Conservation (phyloP, 2,113 vertebrate genomes). For the Rissa tridactyla region DNA sequence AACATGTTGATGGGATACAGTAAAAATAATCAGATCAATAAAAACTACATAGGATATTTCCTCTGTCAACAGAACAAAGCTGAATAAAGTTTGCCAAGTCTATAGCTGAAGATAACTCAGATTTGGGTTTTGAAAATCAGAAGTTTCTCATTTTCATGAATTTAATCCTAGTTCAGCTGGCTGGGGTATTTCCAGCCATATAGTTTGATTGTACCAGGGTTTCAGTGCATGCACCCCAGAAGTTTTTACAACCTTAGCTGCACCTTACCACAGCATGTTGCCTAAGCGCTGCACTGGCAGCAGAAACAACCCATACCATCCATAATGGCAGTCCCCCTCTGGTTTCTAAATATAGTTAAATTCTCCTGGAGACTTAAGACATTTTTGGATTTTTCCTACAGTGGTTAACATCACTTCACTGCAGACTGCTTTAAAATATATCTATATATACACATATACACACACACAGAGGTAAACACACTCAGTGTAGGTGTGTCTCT, state of each 20-base stretch:
- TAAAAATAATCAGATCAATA: not conserved
- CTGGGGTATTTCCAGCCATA: not conserved
- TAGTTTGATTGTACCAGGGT: not conserved
- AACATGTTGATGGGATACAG: not conserved
- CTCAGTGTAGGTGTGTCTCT: not conserved
- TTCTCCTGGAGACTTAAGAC: not conserved
- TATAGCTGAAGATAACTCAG: not conserved
- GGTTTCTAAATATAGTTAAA: not conserved
- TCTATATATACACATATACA: not conserved
- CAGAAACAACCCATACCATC: not conserved
- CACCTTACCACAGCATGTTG: not conserved
- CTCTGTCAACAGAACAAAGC: not conserved
- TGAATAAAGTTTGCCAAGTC: not conserved
- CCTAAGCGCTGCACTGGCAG: not conserved
- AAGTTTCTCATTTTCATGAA: not conserved
- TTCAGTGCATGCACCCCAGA: not conserved
- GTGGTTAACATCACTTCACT: not conserved
- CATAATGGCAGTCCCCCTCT: not conserved
- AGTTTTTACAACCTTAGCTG: not conserved
- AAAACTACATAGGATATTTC: not conserved
- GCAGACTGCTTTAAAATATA: not conserved
- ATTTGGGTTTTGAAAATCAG: not conserved
- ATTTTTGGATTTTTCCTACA: not conserved
- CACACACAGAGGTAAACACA: not conserved
- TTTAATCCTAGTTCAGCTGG: not conserved